Percentiles rank a stretch among this genome's conserved stretches.
These are phyloP conservation scores for Acrocephalus kingi DNA, from an alignment of 2,113 vertebrate genomes.

Conservation along the genomic window DNA sequence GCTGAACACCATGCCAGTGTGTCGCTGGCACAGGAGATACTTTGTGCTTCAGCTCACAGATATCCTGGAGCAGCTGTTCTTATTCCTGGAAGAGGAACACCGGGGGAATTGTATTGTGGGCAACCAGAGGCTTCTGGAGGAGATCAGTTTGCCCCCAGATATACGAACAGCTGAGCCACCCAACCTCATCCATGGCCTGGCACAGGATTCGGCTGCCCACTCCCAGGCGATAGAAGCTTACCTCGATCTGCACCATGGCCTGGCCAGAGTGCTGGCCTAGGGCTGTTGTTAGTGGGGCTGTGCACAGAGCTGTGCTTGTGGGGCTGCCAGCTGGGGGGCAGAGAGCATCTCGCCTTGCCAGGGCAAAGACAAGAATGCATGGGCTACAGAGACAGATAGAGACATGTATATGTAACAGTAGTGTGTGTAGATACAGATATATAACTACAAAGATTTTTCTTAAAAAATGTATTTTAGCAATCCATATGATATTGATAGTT, in stretches of 20 bases:
- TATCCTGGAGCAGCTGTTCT: background rate
- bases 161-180: rapidly evolving
- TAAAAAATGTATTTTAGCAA: background rate
- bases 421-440: background rate
- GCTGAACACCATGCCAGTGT: background rate
- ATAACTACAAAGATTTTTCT: background rate
- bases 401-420: background rate
- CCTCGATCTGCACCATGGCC: rapidly evolving
- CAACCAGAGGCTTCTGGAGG: rapidly evolving
- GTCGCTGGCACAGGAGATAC: rapidly evolving
- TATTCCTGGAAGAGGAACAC: background rate
- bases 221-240: background rate
- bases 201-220: rapidly evolving
- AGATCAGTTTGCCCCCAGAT: background rate
- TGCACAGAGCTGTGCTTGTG: background rate
- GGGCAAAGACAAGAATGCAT: background rate
- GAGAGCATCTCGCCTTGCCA: rapidly evolving
- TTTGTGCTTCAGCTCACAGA: rapidly evolving
- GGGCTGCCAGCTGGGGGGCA: background rate
- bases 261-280: background rate
- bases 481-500: background rate
- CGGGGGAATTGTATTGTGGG: too few species aligned
- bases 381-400: background rate
- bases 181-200: too few species aligned
- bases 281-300: rapidly evolving